phyloP scores from a whole-genome alignment of 2,888 invertebrate species.

The Dryadula phaetusa region DNA sequence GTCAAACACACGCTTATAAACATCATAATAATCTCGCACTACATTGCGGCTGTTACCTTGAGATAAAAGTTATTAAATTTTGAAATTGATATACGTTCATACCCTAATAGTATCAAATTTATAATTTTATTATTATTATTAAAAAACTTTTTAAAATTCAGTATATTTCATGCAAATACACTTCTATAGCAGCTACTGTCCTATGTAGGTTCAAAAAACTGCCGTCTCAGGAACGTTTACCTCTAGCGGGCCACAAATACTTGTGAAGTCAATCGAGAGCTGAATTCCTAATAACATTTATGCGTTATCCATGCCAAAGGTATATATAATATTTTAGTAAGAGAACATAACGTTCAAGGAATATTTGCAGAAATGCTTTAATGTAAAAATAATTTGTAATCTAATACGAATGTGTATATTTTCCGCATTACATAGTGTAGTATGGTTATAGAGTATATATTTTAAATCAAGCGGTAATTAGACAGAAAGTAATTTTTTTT shows the following conservation, averaged over 20 bases:
- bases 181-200: conserved; percentile 7
- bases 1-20: conserved; percentile 1
- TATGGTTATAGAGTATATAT: background rate
- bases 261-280: conserved; percentile 46
- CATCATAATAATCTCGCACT: background rate
- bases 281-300: conserved; percentile 51
- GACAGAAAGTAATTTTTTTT: no score
- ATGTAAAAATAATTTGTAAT: conserved; percentile 33
- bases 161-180: background rate
- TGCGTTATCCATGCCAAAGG: conserved; percentile 50
- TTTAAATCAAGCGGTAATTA: no score
- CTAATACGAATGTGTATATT: conserved; percentile 22
- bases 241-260: conserved; percentile 46
- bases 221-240: conserved; percentile 46
- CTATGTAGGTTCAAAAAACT: conserved; percentile 41
- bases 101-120: background rate
- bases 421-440: conserved; percentile 14
- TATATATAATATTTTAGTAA: conserved; percentile 47
- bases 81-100: background rate
- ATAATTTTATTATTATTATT: background rate
- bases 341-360: conserved; percentile 40
- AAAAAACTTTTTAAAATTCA: background rate
- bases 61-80: background rate
- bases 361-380: conserved; percentile 35
- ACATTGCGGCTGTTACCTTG: conserved; percentile 2